Evolutionary conservation across 2,113 vertebrate genomes (phyloP), one percentile per base, ranked within the genome.

Genomic region (Zootoca vivipara): DNA sequence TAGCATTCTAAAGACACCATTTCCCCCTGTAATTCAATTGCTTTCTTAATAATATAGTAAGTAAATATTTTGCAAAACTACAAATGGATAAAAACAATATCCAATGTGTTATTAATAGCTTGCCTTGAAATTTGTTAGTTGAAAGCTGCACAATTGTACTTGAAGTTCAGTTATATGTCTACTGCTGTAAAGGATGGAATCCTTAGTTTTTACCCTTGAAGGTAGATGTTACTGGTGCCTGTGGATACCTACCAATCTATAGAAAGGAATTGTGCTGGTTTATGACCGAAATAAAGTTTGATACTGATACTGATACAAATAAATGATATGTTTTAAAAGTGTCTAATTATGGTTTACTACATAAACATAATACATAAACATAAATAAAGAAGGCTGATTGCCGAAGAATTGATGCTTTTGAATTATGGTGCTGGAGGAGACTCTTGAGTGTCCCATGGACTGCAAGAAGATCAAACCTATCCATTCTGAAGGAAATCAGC

Each of bases 261-360:
- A 52, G 46, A 52, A 52, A 52, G 46, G 10, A 52, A 52, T 52
- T 52, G 12, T 52, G 46, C 46, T 52, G 9, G 46, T 12, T 9
- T 52, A 52, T 52, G 46, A 52, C 9, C 1, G 10, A 52, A 52
- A 12, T 52, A 52, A 52, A 52, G 2, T 52, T 52, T 52, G 46
- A 52, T 10, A 52, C 46, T 52, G 46, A 52, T 52, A 52, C 46
- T 52, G 46, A 52, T 52, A 0, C 0, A 86, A 91, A 93, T 38
- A 42, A 78, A 90, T 85, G 42, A 83, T 89, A 33, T 74, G 52
- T 15, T 92, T 33, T 30, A 0, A 40, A 93, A 64, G 62, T 13
- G 3, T 83, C 24, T 35, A 75, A 46, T 12, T 52, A 28, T 75
- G 75, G 58, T 18, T 28, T 40, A 69, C 20, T 26, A 64, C 28